These are phyloP conservation scores for Acanthochromis polyacanthus DNA, from an alignment of 2,113 vertebrate species.

Conservation along the genomic window DNA sequence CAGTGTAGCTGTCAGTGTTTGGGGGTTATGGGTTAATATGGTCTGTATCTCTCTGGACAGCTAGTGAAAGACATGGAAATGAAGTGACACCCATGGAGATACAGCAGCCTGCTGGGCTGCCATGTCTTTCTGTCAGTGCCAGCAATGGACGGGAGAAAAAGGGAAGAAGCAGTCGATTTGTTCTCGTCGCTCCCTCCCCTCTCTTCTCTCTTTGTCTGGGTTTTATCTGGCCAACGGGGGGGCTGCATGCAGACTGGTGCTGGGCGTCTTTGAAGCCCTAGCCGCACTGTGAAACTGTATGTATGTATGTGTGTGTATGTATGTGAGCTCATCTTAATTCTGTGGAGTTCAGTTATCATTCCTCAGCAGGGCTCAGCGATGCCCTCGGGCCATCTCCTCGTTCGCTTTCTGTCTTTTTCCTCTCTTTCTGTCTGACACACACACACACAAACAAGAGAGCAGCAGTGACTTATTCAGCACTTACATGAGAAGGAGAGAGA, in stretches of 20 bases:
- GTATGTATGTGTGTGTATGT: constrained; percentile 37
- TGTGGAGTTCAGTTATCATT: constrained; percentile 78
- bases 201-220: constrained; percentile 77
- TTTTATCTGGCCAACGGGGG: constrained; percentile 79
- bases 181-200: constrained; percentile 69
- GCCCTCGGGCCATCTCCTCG: constrained; percentile 62
- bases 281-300: constrained; percentile 40
- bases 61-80: constrained; percentile 76
- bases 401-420: constrained; percentile 25
- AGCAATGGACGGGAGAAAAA: constrained; percentile 63
- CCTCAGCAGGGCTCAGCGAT: constrained; percentile 67
- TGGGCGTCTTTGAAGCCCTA: constrained; percentile 72
- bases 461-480: constrained; percentile 40
- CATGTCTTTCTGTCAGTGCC: constrained; percentile 75
- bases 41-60: constrained; percentile 66
- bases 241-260: constrained; percentile 67
- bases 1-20: constrained; percentile 51
- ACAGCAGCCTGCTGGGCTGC: constrained; percentile 76
- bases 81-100: constrained; percentile 78
- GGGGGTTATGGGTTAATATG: constrained; percentile 77
- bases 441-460: constrained; percentile 34
- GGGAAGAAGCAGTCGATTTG: constrained; percentile 79
- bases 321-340: constrained; percentile 45
- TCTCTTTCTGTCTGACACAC: constrained; percentile 24
- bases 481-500: not conserved